phyloP scores from a whole-genome alignment of 2,888 invertebrate species.

The Sphinx pinastri region DNA sequence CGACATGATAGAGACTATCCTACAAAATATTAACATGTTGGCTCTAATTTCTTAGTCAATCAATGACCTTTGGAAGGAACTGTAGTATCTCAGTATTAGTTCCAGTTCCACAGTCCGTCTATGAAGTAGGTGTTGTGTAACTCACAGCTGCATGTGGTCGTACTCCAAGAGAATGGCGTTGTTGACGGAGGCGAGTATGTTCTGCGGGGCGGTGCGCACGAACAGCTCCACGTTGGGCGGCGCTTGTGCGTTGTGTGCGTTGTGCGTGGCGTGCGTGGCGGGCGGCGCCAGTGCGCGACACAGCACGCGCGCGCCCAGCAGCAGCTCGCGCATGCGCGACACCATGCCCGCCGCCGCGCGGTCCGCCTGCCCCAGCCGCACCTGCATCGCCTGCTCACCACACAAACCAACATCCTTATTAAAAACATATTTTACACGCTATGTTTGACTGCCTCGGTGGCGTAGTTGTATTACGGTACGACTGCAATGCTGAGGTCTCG shows the following conservation, averaged over 20 bases:
- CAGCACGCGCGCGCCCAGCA: constrained; percentile 80
- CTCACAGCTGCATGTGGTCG: constrained; percentile 77
- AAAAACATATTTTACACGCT: no score
- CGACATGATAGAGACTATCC: no score
- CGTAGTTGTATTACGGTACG: no score
- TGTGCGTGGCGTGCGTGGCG: constrained; percentile 51
- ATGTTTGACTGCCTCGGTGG: no score
- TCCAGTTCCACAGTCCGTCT: no score
- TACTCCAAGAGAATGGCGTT: constrained; percentile 86
- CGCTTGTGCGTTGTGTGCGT: constrained; percentile 43
- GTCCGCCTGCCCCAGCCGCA: constrained; percentile 84
- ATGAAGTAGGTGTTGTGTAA: constrained; percentile 27
- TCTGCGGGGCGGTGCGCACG: constrained; percentile 86
- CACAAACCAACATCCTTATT: neutral
- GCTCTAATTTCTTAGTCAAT: no score
- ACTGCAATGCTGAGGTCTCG: no score
- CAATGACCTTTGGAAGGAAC: no score
- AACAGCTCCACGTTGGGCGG: constrained; percentile 87
- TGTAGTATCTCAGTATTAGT: no score
- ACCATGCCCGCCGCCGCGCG: constrained; percentile 77
- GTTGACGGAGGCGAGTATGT: constrained; percentile 88
- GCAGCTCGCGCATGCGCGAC: constrained; percentile 82
- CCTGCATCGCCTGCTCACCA: constrained; percentile 77
- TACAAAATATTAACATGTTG: no score
- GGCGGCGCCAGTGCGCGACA: constrained; percentile 62